phyloP scores from a whole-genome alignment of 2,888 invertebrate genomes.

The Xestoiulus laeticollis region DNA sequence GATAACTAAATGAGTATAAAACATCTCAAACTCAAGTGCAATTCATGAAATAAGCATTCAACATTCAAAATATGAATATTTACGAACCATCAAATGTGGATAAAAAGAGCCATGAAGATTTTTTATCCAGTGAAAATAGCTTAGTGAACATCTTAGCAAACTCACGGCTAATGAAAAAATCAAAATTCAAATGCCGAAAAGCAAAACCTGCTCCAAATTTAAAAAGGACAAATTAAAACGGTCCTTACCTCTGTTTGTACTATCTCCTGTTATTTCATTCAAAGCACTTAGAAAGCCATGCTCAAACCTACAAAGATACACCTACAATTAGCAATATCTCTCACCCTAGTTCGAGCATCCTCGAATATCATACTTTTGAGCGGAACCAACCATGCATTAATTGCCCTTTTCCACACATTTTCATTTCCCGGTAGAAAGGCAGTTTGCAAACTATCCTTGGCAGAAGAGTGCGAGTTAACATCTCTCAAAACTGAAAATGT shows the following conservation, averaged over 20 bases:
- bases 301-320: constrained; percentile 48
- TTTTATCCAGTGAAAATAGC: not conserved
- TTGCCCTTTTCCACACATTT: constrained; percentile 51
- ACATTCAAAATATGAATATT: not conserved
- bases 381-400: constrained; percentile 49
- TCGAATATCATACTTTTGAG: not conserved
- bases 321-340: not conserved
- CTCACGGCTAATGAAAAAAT: not conserved
- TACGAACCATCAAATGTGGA: constrained; percentile 51
- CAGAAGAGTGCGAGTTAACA: constrained; percentile 19
- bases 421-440: constrained; percentile 53
- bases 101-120: constrained; percentile 49
- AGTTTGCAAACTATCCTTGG: constrained; percentile 51
- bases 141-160: not conserved
- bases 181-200: constrained; percentile 5
- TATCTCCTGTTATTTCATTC: constrained; percentile 53
- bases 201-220: not conserved
- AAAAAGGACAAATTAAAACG: not conserved
- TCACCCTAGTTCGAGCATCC: too few species aligned
- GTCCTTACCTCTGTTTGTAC: constrained; percentile 42
- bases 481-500: constrained; percentile 4
- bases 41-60: not conserved
- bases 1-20: constrained; percentile 32
- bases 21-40: not conserved
- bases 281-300: constrained; percentile 50